These are phyloP conservation scores for Zosterops hypoxanthus DNA, from an alignment of 2,113 vertebrate species.

Conservation along the genomic window DNA sequence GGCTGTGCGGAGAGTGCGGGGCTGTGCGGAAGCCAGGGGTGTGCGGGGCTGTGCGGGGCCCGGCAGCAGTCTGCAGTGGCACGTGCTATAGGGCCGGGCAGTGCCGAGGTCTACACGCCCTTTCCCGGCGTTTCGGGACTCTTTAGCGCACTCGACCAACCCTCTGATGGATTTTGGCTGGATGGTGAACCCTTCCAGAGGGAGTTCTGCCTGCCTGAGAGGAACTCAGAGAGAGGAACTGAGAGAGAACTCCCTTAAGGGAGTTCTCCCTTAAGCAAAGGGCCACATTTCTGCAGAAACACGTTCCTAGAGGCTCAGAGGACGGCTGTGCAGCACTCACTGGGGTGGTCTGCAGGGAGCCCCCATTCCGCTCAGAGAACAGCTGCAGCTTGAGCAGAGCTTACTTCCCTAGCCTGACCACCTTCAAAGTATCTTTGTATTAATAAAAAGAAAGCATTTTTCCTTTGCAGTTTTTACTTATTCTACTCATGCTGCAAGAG, in stretches of 20 bases:
- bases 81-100: not conserved
- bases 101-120: not conserved
- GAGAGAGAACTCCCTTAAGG: too few species aligned
- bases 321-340: fast-evolving
- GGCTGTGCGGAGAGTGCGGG: not conserved
- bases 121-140: fast-evolving
- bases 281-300: not conserved
- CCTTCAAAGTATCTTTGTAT: not conserved
- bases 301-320: not conserved
- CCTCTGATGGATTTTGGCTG: not conserved
- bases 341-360: fast-evolving
- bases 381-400: not conserved
- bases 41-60: not conserved
- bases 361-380: not conserved
- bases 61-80: not conserved
- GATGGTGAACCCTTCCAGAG: not conserved
- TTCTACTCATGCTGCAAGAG: not conserved
- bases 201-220: not conserved
- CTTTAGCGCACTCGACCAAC: fast-evolving
- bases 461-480: not conserved
- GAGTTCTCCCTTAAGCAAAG: not conserved
- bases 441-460: not conserved
- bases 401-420: not conserved
- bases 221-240: too few species aligned
- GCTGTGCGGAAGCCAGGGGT: not conserved